These are phyloP conservation scores for Atopsyche davidsoni DNA, from an alignment of 1,140 invertebrate species.

Conservation along the genomic window DNA sequence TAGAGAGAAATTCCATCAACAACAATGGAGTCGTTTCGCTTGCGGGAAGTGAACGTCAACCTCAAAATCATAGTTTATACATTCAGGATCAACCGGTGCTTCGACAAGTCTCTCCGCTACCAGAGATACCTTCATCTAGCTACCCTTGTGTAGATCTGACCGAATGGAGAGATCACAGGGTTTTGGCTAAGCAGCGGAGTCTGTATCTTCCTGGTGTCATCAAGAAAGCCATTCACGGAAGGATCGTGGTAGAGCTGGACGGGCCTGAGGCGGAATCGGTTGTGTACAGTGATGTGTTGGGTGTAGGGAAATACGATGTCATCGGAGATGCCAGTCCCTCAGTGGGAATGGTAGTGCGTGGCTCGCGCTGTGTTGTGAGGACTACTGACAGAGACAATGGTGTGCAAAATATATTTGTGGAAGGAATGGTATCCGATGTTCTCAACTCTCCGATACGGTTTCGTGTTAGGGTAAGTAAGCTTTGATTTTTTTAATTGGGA, in stretches of 20 bases:
- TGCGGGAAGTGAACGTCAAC: slow-evolving; percentile 23
- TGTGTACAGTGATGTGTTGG: slow-evolving; percentile 64
- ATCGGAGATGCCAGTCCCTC: slow-evolving; percentile 90
- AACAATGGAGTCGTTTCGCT: slow-evolving; percentile 36
- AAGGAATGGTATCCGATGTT: slow-evolving; percentile 74
- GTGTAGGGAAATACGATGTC: slow-evolving; percentile 74
- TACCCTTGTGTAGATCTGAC: slow-evolving; percentile 66
- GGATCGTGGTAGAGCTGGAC: slow-evolving; percentile 72
- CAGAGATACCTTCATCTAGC: slow-evolving; percentile 32
- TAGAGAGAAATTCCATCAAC: slow-evolving; percentile 40
- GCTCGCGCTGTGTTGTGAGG: slow-evolving; percentile 53
- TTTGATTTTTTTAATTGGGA: too few relatives aligned
- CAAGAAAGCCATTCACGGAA: slow-evolving; percentile 50
- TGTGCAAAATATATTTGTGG: slow-evolving; percentile 64
- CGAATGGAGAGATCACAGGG: slow-evolving; percentile 86
- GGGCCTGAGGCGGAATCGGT: slow-evolving; percentile 51
- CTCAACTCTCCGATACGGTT: slow-evolving; percentile 65
- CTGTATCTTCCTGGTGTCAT: slow-evolving; percentile 80
- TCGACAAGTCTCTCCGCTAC: slow-evolving; percentile 37
- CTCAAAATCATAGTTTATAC: slow-evolving; percentile 7
- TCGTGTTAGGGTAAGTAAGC: slow-evolving; percentile 59
- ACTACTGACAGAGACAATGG: slow-evolving; percentile 41
- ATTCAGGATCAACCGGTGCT: slow-evolving; percentile 28
- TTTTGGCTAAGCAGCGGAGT: slow-evolving; percentile 76
- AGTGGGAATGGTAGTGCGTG: slow-evolving; percentile 58